Evolutionary conservation across 2,797 vertebrate species (phyloP), one percentile per base, ranked within the genome.

Genomic region (Peromyscus eremicus): DNA sequence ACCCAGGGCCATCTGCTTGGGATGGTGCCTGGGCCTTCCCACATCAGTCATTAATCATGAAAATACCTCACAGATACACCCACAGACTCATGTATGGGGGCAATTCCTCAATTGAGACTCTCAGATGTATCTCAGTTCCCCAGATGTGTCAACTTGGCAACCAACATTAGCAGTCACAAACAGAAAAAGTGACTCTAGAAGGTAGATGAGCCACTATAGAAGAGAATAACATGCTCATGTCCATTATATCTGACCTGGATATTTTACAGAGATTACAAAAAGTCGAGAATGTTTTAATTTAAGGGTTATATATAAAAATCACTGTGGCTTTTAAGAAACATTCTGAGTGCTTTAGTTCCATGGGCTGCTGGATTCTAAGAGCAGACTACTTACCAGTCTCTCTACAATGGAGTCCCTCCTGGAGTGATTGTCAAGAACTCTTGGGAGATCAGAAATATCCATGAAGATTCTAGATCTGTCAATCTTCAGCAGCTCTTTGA

Each of bases 271-370:
- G 34, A 7, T 27, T 52, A 46, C 5, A 32, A 85, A 25, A 84
- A 40, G 23, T 27, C 88, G 32, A 94, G 13, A 76, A 49, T 60
- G 37, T 83, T 95, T 66, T 86, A 5, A 86, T 52, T 93, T 55
- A 89, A 92, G 89, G 23, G 12, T 8, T 40, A 83, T 66, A 85
- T 12, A 71, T 40, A 52, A 12, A 88, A 92, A 92, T 93, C n/a
- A 71, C 6, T 11, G 68, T 92, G 85, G 32, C 55, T 97, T 93
- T 40, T 83, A 95, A 70, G 71, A 40, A 43, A 57, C 34, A 79
- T 64, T 82, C 52, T 40, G n/a, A 64, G 27, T 94, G 60, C 23
- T 96, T 87, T 90, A 68, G 49, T 57, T 43, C 75, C 71, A 83
- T 21, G 27, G 9, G 55, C 25, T 89, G 40, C 77, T 83, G 2